Evolutionary conservation across 2,888 invertebrate genomes (phyloP), one percentile per base, ranked within the genome.

Genomic region (Apamea sordens): DNA sequence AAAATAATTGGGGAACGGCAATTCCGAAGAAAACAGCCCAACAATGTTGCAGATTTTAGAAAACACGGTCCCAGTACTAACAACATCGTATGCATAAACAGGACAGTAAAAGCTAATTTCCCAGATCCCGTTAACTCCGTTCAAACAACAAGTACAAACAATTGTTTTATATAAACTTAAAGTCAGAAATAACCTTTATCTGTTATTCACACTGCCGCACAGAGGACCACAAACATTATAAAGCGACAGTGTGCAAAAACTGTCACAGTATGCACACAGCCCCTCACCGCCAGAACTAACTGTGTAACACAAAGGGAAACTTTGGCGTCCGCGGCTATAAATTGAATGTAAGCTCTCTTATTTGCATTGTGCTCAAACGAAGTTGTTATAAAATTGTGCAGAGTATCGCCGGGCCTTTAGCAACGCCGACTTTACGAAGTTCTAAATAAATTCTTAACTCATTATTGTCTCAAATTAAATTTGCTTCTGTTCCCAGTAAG

Each of bases 311-410:
- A 93, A 92, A 91, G 90, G 86, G 76, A 89, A 93, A 94, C 90
- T 93, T 93, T 91, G 76, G 83, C 85, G 86, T 82, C 87, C 89
- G 91, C 80, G 90, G 91, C 88, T 89, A 89, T 92, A 92, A 93
- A 94, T 94, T 94, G 92, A 94, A 93, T 93, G 93, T 92, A 91
- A 93, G 91, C 92, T 91, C 90, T 88, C 89, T 91, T 92, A 94
- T 94, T 94, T 94, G 92, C 93, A 92, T 93, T 91, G 91, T 71
- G 76, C 83, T 88, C 84, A 89, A 89, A 88, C 85, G 80, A 83
- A 89, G 86, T 89, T 88, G 86, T 89, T 89, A 85, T 87, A 88
- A 89, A 89, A 89, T 88, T 90, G 85, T 80, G 67, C 82, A 53
- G 74, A 82, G 83, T 83, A 89, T 82, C 76, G 81, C 80, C 36